phyloP scores from a whole-genome alignment of 2,113 vertebrate genomes.

The Camelus bactrianus region DNA sequence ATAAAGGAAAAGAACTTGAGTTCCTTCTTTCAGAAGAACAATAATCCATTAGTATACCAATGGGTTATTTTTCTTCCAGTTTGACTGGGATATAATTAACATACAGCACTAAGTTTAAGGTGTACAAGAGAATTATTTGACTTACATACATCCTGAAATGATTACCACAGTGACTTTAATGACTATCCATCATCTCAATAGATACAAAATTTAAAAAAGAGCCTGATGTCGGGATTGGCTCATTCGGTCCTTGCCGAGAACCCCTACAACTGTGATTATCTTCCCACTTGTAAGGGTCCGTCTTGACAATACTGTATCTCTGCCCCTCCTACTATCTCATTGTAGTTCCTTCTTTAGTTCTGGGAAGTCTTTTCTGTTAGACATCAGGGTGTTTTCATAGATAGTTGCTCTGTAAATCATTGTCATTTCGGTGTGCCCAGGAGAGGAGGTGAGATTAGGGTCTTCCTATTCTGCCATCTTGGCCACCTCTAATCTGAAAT shows the following conservation, averaged over 20 bases:
- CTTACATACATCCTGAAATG: too few species aligned
- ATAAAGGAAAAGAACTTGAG: too few species aligned
- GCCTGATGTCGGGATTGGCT: neutral
- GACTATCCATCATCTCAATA: too few species aligned
- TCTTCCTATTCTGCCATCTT: neutral
- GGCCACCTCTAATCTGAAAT: neutral
- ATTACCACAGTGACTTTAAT: too few species aligned
- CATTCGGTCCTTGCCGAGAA: neutral
- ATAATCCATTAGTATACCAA: too few species aligned
- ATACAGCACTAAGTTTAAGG: too few species aligned
- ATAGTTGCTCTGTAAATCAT: neutral
- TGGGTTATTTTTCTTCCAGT: too few species aligned
- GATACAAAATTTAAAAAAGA: neutral
- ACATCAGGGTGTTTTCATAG: neutral
- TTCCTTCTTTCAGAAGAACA: too few species aligned
- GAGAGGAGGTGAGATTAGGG: neutral
- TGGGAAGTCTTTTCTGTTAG: neutral
- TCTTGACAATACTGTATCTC: neutral
- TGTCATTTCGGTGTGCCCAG: neutral
- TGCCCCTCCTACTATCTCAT: neutral
- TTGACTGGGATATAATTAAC: too few species aligned
- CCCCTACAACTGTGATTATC: neutral
- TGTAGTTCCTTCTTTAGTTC: neutral
- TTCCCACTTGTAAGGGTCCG: neutral
- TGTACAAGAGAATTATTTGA: too few species aligned